Percentiles rank a stretch among this genome's conserved stretches.
phyloP scores from a whole-genome alignment of 2,113 vertebrate genomes.

The Donacobius atricapilla region DNA sequence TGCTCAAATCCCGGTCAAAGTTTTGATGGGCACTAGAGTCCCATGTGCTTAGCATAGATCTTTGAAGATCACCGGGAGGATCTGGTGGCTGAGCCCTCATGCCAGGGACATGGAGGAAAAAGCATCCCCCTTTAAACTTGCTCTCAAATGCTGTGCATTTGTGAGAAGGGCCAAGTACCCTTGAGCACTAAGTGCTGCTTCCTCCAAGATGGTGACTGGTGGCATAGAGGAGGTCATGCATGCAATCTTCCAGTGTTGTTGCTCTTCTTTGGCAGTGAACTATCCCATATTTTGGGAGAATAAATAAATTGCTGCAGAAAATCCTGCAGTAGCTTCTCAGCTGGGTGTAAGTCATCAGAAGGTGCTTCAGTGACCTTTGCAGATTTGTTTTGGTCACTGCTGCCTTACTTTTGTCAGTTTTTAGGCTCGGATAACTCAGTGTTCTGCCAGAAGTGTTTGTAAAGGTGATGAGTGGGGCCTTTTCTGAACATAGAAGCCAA shows the following conservation, averaged over 20 bases:
- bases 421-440: not conserved
- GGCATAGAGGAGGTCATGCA: accelerated
- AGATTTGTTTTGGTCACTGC: not conserved
- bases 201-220: not conserved
- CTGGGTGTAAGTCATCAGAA: accelerated
- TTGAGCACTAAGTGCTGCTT: not conserved
- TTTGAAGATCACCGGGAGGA: not conserved
- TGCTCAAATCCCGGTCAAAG: not conserved
- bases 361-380: not conserved
- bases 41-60: accelerated
- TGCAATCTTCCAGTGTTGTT: not conserved
- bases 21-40: not conserved
- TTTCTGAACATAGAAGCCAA: not conserved
- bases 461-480: not conserved
- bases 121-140: not conserved
- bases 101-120: not conserved
- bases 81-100: not conserved
- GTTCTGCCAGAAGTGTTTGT: not conserved
- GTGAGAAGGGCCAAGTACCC: not conserved
- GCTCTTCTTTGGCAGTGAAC: not conserved
- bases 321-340: not conserved
- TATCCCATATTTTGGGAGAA: not conserved
- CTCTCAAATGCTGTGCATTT: not conserved
- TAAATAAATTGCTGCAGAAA: not conserved
- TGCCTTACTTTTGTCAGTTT: not conserved